phyloP scores from a whole-genome alignment of 2,797 vertebrate species.

The Anguilla obscura region DNA sequence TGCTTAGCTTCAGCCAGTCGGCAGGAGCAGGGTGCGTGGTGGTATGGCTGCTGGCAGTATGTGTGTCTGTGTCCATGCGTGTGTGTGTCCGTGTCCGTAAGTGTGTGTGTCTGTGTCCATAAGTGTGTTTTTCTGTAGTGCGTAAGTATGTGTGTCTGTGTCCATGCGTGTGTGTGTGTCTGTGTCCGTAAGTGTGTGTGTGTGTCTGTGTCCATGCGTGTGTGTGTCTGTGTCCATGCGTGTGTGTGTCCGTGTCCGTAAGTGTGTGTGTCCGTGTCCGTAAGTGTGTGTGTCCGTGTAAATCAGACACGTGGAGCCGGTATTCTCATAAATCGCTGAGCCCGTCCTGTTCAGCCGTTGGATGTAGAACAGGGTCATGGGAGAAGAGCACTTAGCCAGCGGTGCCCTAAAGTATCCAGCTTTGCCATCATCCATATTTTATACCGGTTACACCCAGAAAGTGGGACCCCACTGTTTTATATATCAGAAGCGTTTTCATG shows the following conservation, averaged over 20 bases:
- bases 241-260: not conserved
- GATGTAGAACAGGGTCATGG: not conserved
- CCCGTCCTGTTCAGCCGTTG: slow-evolving; percentile 25
- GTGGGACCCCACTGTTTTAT: slow-evolving; percentile 42
- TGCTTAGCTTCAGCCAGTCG: too few relatives aligned
- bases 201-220: not conserved
- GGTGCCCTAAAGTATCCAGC: slow-evolving; percentile 27
- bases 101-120: slow-evolving; percentile 39
- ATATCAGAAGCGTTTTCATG: slow-evolving; percentile 59
- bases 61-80: not conserved
- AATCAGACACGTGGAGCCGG: slow-evolving; percentile 52
- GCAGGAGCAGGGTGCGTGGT: too few relatives aligned
- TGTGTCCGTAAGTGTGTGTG: slow-evolving; percentile 28
- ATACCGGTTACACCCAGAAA: slow-evolving; percentile 47
- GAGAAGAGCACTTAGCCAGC: slow-evolving; percentile 33
- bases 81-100: slow-evolving; percentile 23
- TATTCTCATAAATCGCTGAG: slow-evolving; percentile 54
- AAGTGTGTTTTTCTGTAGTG: not conserved
- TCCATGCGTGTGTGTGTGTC: slow-evolving; percentile 22
- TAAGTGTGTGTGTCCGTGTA: slow-evolving; percentile 47
- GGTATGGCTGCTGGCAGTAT: not conserved
- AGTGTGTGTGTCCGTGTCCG: slow-evolving; percentile 31
- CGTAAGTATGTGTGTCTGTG: slow-evolving; percentile 2
- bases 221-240: slow-evolving; percentile 34
- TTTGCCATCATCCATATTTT: slow-evolving; percentile 65